Evolutionary conservation across 2,888 invertebrate species (phyloP), one percentile per base, ranked within the genome.

Genomic region (Latrodectus hesperus): DNA sequence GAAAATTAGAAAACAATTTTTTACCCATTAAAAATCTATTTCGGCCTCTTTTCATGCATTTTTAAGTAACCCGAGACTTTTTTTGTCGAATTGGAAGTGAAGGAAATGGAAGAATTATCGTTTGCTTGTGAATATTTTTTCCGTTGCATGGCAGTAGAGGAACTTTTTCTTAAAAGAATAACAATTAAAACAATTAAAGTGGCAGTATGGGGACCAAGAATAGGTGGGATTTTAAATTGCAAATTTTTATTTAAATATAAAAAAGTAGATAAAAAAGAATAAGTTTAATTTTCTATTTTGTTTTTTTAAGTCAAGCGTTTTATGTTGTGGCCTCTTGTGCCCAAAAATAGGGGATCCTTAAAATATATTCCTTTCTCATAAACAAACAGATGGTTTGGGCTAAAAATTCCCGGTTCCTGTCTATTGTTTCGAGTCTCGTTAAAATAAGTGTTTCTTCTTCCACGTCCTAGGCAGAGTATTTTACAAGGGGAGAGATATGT

Each of bases 381-480:
- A 85, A 82, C 82, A 82, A 82, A 85, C 85, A 85, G 85, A 85
- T 85, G 85, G 78, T 85, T 85, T 84, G 64, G 77, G 67, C 73
- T 84, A 73, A 78, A 84, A 84, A 84, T 84, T 65, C 72, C 53
- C 55, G 26, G 65, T 74, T 70, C 64, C 79, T 74, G 67, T 85
- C 79, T 85, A 85, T 85, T 85, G 85, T 85, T 85, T 73, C 74
- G 60, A 72, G 68, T 85, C 85, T 85, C 78, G 84, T 84, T 84
- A 84, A 84, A 85, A 85, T 85, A 85, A 85, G 79, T 85, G 26
- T 68, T 65, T 80, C 60, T 68, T 38, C 38, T 26, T 75, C 82
- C 55, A 22, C 75, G 80, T 64, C 65, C 49, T 65, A 65, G 22
- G 55, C 22, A 72, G 55, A 72, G 72, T 73, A 84, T 82, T 82